Evolutionary conservation across 2,113 vertebrate genomes (phyloP).

Genomic region (Pelobates fuscus): DNA sequence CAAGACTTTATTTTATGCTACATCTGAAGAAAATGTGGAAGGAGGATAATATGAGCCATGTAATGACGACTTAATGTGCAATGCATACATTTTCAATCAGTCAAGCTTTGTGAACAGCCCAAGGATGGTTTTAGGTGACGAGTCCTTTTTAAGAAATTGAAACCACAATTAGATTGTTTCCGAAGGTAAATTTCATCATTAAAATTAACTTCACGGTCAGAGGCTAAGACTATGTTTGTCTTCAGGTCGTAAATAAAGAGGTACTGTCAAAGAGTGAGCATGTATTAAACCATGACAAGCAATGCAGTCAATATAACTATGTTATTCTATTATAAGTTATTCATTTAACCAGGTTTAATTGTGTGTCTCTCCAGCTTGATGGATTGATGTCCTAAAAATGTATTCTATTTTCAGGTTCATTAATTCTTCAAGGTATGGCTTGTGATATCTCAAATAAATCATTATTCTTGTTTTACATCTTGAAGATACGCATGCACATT

Average conservation of each 20-base stretch:
- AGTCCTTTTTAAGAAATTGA: not conserved
- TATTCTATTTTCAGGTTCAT: constrained; percentile 6
- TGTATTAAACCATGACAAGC: constrained; percentile 6
- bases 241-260: not conserved
- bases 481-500: not conserved
- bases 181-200: not conserved
- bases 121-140: not conserved
- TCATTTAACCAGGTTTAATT: constrained; percentile 9
- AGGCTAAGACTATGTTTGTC: not conserved
- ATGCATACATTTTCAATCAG: too few species aligned
- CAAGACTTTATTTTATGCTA: too few species aligned
- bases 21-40: too few species aligned
- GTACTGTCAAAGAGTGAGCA: not conserved
- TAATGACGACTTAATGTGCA: too few species aligned
- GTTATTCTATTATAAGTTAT: constrained; percentile 8
- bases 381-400: constrained; percentile 10
- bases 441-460: not conserved
- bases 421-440: constrained; percentile 9
- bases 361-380: not conserved
- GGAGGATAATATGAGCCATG: too few species aligned
- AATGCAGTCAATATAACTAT: not conserved
- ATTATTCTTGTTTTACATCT: not conserved
- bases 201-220: constrained; percentile 1
- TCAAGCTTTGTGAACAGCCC: too few species aligned
- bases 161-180: not conserved